Evolutionary conservation across 2,888 invertebrate species (phyloP).

Genomic region (Trissolcus brochymenae): DNA sequence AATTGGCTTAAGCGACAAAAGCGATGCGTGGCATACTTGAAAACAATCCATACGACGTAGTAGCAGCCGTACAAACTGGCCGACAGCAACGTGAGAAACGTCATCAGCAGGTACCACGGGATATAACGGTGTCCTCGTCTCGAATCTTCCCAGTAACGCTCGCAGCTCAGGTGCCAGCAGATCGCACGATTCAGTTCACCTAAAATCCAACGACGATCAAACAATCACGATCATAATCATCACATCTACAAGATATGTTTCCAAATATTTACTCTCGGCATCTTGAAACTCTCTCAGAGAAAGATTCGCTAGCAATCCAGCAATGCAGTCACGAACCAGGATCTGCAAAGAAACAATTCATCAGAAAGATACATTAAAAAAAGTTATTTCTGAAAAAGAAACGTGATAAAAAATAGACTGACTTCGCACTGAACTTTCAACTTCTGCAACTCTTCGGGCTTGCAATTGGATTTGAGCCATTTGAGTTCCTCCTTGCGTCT

Average conservation of each 20-base stretch:
- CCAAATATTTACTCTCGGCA: constrained; percentile 83
- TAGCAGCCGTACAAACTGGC: constrained; percentile 92
- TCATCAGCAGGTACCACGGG: constrained; percentile 87
- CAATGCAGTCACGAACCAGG: constrained; percentile 89
- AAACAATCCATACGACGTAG: constrained; percentile 94
- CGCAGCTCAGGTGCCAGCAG: constrained; percentile 95
- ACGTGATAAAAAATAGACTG: constrained; percentile 23
- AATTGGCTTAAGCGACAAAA: not conserved
- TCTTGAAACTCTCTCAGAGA: constrained; percentile 90
- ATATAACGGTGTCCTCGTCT: constrained; percentile 85
- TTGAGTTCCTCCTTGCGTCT: constrained; percentile 83
- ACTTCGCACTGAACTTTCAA: constrained; percentile 84
- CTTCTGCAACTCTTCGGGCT: constrained; percentile 86
- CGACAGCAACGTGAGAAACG: constrained; percentile 88
- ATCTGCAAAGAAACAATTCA: constrained; percentile 73
- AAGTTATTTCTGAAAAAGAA: not conserved
- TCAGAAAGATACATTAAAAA: not conserved
- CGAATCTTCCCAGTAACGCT: constrained; percentile 92
- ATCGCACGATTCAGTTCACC: constrained; percentile 92
- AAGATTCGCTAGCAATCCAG: constrained; percentile 86
- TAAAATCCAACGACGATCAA: constrained; percentile 69
- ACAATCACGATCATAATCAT: too few relatives aligned
- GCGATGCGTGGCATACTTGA: constrained; percentile 81
- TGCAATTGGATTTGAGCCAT: constrained; percentile 86
- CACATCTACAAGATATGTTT: not conserved